Conservation (phyloP, 2,888 invertebrate species). For the Hyposoter didymator region DNA sequence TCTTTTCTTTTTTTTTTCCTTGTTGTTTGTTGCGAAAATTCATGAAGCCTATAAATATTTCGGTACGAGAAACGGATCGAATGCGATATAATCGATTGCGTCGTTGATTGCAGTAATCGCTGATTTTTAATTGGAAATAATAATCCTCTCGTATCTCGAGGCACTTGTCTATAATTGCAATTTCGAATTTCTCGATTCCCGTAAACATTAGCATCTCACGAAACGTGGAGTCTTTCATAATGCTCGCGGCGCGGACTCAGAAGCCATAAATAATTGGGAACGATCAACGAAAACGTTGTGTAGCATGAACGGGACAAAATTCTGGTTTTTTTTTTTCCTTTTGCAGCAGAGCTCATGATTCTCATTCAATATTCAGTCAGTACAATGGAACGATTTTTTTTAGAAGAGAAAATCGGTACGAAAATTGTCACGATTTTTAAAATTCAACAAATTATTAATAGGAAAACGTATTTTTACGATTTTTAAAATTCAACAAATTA, state of each 20-base stretch:
- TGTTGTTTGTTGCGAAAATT: conserved; percentile 18
- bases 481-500: too few relatives aligned
- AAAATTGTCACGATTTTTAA: too few relatives aligned
- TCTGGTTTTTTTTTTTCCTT: too few relatives aligned
- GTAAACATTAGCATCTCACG: conserved; percentile 8
- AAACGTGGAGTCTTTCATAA: not conserved
- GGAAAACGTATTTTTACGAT: too few relatives aligned
- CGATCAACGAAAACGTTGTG: not conserved
- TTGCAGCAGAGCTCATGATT: too few relatives aligned
- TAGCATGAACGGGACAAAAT: too few relatives aligned
- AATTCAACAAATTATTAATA: too few relatives aligned
- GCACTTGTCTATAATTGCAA: not conserved
- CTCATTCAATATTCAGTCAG: too few relatives aligned
- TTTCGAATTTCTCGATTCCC: conserved; percentile 8
- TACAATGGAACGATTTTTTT: too few relatives aligned
- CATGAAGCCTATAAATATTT: not conserved
- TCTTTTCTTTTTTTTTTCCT: not conserved
- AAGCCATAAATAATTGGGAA: not conserved
- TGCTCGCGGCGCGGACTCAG: not conserved
- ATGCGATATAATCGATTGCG: conserved; percentile 58
- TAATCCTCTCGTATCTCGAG: not conserved
- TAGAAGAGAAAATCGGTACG: too few relatives aligned
- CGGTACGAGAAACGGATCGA: not conserved
- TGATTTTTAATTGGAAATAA: not conserved
- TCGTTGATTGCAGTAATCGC: conserved; percentile 25